These are phyloP conservation scores for Stomatorhinus walkeri DNA, from an alignment of 2,797 vertebrate species.

Conservation along the genomic window DNA sequence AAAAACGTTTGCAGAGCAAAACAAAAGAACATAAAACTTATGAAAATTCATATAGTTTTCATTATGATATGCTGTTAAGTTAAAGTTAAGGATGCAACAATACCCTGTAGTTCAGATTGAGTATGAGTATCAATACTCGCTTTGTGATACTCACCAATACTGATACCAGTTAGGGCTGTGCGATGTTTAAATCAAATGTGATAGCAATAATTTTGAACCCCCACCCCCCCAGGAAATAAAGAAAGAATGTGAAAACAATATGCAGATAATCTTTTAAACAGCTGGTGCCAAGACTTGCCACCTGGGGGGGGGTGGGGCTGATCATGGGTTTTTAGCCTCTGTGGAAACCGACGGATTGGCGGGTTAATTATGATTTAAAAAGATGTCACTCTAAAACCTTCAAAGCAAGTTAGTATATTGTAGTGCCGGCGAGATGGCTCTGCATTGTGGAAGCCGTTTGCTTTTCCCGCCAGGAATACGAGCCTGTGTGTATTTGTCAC, in stretches of 20 bases:
- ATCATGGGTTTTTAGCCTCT: neutral
- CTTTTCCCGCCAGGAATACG: neutral
- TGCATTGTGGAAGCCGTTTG: neutral
- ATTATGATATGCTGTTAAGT: neutral
- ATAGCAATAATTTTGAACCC: neutral
- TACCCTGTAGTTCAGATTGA: neutral
- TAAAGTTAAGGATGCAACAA: neutral
- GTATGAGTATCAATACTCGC: neutral
- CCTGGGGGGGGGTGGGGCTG: too few species aligned
- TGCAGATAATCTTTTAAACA: neutral
- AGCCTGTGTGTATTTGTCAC: neutral
- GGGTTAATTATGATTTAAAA: neutral
- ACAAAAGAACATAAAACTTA: neutral
- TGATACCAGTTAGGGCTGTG: neutral
- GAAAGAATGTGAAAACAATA: neutral
- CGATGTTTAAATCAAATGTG: neutral
- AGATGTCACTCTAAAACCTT: neutral
- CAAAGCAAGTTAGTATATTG: neutral
- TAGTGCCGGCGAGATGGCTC: neutral
- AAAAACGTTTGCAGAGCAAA: neutral
- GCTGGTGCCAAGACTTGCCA: neutral
- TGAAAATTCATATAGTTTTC: neutral
- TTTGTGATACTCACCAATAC: neutral
- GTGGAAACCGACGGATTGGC: neutral
- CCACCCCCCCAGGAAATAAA: neutral